Percentiles rank a stretch among this genome's conserved stretches.
Evolutionary conservation across 2,797 vertebrate species (phyloP).

Genomic region (Scyliorhinus canicula): DNA sequence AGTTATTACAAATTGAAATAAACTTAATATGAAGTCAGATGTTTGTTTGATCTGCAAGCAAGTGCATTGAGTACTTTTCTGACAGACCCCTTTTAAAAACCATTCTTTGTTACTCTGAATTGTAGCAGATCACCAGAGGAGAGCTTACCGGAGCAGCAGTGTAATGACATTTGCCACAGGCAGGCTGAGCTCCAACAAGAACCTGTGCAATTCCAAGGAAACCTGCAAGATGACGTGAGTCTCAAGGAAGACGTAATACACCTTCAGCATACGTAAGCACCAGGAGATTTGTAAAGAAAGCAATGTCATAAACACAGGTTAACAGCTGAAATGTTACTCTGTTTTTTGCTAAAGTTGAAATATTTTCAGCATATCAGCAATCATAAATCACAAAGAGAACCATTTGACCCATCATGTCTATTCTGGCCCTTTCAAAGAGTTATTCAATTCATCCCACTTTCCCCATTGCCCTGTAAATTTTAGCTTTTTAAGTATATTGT

Average conservation of each 20-base stretch:
- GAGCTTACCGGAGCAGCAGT: constrained; percentile 53
- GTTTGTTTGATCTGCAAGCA: neutral
- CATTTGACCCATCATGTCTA: neutral
- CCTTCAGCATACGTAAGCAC: constrained; percentile 69
- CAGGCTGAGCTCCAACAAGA: constrained; percentile 56
- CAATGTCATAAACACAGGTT: neutral
- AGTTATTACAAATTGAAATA: neutral
- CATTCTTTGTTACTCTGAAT: constrained; percentile 32
- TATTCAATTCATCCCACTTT: neutral
- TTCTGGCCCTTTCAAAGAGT: neutral
- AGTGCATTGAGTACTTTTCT: neutral
- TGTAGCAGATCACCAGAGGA: constrained; percentile 66
- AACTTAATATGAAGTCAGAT: neutral
- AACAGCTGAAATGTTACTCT: neutral
- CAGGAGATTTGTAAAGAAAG: constrained; percentile 41
- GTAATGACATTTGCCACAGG: neutral
- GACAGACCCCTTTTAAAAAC: neutral
- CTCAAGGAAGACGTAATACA: constrained; percentile 67
- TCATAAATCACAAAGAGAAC: neutral
- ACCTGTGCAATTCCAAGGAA: constrained; percentile 58
- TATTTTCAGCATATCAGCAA: constrained; percentile 37
- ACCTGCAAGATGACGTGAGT: constrained; percentile 63
- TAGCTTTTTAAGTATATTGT: neutral
- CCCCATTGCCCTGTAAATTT: neutral
- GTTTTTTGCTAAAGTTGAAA: constrained; percentile 50